Percentiles rank a stretch among this genome's conserved stretches.
These are phyloP conservation scores for Distichodus sexfasciatus DNA, from an alignment of 2,797 vertebrate species.

Conservation along the genomic window DNA sequence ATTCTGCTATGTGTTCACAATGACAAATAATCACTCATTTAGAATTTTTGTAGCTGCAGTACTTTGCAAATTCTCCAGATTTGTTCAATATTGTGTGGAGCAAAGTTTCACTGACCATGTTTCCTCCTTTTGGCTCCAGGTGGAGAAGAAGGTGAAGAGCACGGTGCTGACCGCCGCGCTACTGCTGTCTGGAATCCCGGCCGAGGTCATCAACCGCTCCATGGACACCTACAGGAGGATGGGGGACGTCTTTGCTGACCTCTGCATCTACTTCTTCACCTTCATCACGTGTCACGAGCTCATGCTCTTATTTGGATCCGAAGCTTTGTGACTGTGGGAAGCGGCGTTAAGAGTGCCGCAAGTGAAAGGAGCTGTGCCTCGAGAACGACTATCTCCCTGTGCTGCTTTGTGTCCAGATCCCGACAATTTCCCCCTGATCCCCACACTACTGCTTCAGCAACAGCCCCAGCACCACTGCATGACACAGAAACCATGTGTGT, in stretches of 20 bases:
- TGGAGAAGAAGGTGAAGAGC: slow-evolving; percentile 89
- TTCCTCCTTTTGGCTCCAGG: slow-evolving; percentile 62
- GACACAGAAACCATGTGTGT: too few species aligned
- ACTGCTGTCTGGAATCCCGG: slow-evolving; percentile 91
- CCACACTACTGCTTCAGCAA: too few species aligned
- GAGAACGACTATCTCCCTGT: too few species aligned
- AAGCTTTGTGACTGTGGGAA: slow-evolving; percentile 65
- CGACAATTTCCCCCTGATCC: too few species aligned
- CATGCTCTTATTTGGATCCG: slow-evolving; percentile 75
- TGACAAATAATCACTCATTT: too few species aligned
- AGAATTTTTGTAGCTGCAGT: too few species aligned
- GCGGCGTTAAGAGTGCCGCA: neutral
- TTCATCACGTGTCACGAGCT: slow-evolving; percentile 92
- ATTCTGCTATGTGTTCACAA: too few species aligned
- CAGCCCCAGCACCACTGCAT: too few species aligned
- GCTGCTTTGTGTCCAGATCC: too few species aligned
- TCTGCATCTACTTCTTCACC: slow-evolving; percentile 96
- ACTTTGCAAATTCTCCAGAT: too few species aligned
- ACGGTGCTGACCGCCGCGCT: slow-evolving; percentile 92
- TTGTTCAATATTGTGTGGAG: too few species aligned
- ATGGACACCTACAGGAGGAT: slow-evolving; percentile 97
- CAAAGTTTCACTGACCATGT: neutral
- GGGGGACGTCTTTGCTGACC: slow-evolving; percentile 96
- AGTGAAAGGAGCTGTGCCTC: too few species aligned
- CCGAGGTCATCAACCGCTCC: slow-evolving; percentile 93